These are phyloP conservation scores for Triplophysa siluroides DNA, from an alignment of 2,113 vertebrate species.

Conservation along the genomic window DNA sequence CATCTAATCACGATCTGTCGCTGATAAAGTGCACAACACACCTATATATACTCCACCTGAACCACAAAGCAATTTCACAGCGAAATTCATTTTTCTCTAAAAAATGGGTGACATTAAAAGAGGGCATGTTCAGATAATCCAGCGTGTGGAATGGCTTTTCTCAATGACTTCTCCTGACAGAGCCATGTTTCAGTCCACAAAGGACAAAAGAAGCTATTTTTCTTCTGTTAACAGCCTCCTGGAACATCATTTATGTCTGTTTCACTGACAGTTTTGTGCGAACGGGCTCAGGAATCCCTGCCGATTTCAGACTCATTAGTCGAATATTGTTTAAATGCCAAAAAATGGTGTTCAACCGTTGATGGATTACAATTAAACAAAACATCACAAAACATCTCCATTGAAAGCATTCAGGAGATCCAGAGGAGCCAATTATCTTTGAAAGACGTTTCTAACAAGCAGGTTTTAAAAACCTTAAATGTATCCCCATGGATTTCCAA, in stretches of 20 bases:
- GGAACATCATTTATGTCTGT: conserved; percentile 32
- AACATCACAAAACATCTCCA: background rate
- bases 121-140: conserved; percentile 42
- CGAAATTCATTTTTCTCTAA: conserved; percentile 52
- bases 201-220: background rate
- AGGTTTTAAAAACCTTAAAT: too few species aligned
- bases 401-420: background rate
- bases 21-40: conserved; percentile 27
- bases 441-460: background rate
- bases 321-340: background rate
- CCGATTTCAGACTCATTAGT: background rate
- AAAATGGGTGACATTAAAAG: conserved; percentile 54
- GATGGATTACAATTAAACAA: background rate
- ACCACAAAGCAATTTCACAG: conserved; percentile 48
- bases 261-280: background rate
- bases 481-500: too few species aligned
- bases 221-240: conserved; percentile 21
- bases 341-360: background rate
- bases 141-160: conserved; percentile 22
- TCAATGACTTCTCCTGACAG: conserved; percentile 29
- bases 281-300: background rate
- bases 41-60: conserved; percentile 18
- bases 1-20: conserved; percentile 39
- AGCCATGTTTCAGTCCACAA: conserved; percentile 34
- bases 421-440: too few species aligned